Evolutionary conservation across 2,797 vertebrate species (phyloP), one percentile per base, ranked within the genome.

Genomic region (Harpagifer antarcticus): DNA sequence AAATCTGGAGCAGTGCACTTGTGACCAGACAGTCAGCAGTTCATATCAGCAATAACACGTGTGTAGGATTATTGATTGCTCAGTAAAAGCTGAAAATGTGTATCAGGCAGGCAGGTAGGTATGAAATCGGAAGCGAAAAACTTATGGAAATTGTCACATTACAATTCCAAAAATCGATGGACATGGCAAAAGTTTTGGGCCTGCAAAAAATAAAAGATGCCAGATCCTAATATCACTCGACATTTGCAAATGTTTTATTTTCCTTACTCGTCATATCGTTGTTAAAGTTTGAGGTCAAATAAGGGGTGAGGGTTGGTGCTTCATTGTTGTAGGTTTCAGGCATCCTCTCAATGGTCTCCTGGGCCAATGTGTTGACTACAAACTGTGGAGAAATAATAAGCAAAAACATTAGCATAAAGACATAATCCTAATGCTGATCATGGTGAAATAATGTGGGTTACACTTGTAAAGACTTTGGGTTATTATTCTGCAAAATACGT

Each of bases 291-390:
- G 48, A 80, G 59, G 83, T 70, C 68, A 91, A 81, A 58, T 91
- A 86, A n/a, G 92, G 83, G 1, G 58, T 85, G 71, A 87, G 80
- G 59, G 93, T 94, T 69, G 93, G 74, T 20, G 82, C 74, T 37
- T 89, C 86, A 13, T 81, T 20, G 75, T 74, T 92, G 85, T 74
- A 76, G 57, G 0, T 33, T 27, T 61, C 55, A 43, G 93, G 76
- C 57, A 83, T 89, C 72, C 82, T 95, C 68, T 96, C 93, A 15
- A 76, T 15, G 2, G 90, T 91, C 52, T 96, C 93, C 79, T 96
- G 96, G 37, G 90, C 68, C 72, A 76, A 53, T 15, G 84, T 86
- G 13, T 91, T 91, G 81, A 92, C 90, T 82, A 85, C 92, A 60
- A 98, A 69, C 97, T 98, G 89, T 37, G 70, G 68, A 86, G 56